Percentiles rank a stretch among this genome's conserved stretches.
phyloP scores from a whole-genome alignment of 2,113 vertebrate species.

The Odocoileus hemionus region DNA sequence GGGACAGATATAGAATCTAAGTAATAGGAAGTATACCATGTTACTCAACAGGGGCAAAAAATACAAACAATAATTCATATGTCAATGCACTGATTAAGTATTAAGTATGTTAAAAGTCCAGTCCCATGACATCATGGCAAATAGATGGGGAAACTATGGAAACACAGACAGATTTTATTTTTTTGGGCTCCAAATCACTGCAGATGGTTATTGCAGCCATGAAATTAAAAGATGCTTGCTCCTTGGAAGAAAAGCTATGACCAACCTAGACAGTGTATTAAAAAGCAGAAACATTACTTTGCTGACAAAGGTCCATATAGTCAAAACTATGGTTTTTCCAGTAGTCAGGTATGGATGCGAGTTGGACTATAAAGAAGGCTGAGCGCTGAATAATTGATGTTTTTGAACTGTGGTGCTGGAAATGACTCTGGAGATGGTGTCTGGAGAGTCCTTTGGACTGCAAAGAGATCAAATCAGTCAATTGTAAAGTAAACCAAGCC shows the following conservation, averaged over 20 bases:
- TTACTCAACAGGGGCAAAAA: neutral
- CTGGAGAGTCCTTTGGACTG: neutral
- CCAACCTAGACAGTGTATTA: neutral
- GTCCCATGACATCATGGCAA: neutral
- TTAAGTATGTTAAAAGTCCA: neutral
- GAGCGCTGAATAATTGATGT: neutral
- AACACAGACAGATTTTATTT: neutral
- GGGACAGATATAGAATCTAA: neutral
- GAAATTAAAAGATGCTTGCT: neutral
- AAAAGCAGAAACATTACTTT: neutral
- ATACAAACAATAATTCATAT: slow-evolving; percentile 19
- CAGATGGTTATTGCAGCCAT: neutral
- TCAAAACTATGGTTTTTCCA: neutral
- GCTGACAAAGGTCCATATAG: neutral
- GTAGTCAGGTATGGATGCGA: neutral
- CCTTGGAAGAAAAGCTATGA: neutral
- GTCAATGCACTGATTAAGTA: neutral
- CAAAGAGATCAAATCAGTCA: neutral
- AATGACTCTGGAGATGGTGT: neutral
- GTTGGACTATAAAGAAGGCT: neutral
- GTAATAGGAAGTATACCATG: slow-evolving; percentile 49
- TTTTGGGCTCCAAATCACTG: neutral
- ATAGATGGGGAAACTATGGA: neutral
- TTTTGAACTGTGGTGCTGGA: neutral
- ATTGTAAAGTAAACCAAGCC: neutral